Evolutionary conservation across 2,113 vertebrate species (phyloP).

Genomic region (Epinephelus fuscoguttatus): DNA sequence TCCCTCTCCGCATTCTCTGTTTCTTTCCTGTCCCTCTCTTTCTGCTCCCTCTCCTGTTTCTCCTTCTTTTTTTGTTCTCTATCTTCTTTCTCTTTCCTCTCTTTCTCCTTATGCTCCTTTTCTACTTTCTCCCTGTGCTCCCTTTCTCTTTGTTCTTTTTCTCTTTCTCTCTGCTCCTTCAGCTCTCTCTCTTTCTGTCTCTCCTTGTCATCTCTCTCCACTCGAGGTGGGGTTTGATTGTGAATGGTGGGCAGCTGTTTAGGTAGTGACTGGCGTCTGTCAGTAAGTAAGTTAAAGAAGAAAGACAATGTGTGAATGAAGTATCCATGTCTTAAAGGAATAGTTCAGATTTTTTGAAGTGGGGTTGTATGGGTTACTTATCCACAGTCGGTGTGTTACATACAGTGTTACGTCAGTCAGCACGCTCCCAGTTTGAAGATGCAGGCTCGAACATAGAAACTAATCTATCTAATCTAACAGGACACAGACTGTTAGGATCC

Average conservation of each 20-base stretch:
- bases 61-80: conserved; percentile 26
- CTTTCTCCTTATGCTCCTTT: neutral
- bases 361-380: too few relatives aligned
- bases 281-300: neutral
- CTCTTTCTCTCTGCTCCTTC: conserved; percentile 41
- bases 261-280: conserved; percentile 77
- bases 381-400: too few relatives aligned
- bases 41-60: conserved; percentile 9
- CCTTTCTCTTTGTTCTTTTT: conserved; percentile 22
- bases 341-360: too few relatives aligned
- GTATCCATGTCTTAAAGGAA: too few relatives aligned
- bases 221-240: conserved; percentile 66
- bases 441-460: too few relatives aligned
- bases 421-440: too few relatives aligned
- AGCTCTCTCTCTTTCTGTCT: conserved; percentile 50
- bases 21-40: conserved; percentile 10
- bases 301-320: neutral
- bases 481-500: too few relatives aligned
- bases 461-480: too few relatives aligned
- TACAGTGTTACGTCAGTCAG: too few relatives aligned
- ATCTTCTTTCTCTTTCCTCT: conserved; percentile 18
- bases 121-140: conserved; percentile 33
- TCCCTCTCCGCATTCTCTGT: neutral
- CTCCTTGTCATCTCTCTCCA: conserved; percentile 58
- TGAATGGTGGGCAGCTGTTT: conserved; percentile 66